phyloP scores from a whole-genome alignment of 2,888 invertebrate genomes.

The Cantharis flavilabris region DNA sequence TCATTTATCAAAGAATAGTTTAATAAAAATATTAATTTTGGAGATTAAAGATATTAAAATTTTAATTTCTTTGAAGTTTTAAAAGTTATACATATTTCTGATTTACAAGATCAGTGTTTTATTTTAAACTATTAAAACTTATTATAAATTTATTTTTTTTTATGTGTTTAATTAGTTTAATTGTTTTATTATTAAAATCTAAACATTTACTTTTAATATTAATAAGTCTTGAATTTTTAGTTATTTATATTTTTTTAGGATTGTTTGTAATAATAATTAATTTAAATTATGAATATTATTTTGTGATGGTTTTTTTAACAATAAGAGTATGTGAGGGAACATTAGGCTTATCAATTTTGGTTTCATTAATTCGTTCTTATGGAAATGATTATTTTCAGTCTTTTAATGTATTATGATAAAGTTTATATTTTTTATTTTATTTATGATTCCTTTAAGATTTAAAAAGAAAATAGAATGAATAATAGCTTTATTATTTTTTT shows the following conservation, averaged over 20 bases:
- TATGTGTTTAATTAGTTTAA: no score
- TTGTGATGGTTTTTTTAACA: slow-evolving; percentile 58
- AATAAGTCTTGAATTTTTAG: no score
- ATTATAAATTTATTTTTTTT: no score
- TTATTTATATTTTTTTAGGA: no score
- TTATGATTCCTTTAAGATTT: slow-evolving; percentile 60
- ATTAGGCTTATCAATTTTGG: slow-evolving; percentile 65
- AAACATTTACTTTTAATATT: no score
- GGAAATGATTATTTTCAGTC: slow-evolving; percentile 66
- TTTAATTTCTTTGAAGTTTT: slow-evolving; percentile 48
- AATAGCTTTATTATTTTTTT: slow-evolving; percentile 58
- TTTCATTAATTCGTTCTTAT: slow-evolving; percentile 61
- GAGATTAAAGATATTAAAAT: slow-evolving; percentile 61
- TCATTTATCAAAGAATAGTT: slow-evolving; percentile 63
- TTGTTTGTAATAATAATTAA: no score
- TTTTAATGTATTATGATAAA: slow-evolving; percentile 51
- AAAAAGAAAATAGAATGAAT: slow-evolving; percentile 58
- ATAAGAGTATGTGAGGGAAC: slow-evolving; percentile 69
- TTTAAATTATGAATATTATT: slow-evolving; percentile 22
- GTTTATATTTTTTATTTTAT: slow-evolving; percentile 41
- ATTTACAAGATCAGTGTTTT: no score
- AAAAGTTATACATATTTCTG: no score
- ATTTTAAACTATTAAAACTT: no score
- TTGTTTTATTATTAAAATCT: no score
- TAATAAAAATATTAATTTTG: slow-evolving; percentile 71